Conservation (phyloP, 2,113 vertebrate genomes). For the Pionites leucogaster region DNA sequence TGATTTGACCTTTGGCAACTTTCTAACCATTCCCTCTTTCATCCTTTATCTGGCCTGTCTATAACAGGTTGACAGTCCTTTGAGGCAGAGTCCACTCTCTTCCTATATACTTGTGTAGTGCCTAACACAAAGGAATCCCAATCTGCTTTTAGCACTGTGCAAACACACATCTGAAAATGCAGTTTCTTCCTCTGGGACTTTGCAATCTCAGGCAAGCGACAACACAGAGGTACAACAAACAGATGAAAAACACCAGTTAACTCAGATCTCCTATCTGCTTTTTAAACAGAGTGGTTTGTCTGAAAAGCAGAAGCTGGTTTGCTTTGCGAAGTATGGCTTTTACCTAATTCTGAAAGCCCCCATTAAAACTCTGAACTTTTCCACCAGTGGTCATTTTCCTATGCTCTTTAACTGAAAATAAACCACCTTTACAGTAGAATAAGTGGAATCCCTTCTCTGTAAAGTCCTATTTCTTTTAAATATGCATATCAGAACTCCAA, state of each 20-base stretch:
- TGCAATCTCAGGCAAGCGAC: not conserved
- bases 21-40: constrained; percentile 32
- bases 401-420: not conserved
- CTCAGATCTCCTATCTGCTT: not conserved
- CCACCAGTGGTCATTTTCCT: not conserved
- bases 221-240: constrained; percentile 1
- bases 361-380: not conserved
- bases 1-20: constrained; percentile 41
- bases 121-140: constrained; percentile 47
- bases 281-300: not conserved
- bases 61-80: constrained; percentile 29
- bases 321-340: not conserved
- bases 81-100: constrained; percentile 9
- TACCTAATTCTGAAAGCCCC: not conserved
- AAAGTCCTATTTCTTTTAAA: not conserved
- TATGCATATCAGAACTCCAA: not conserved
- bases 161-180: constrained; percentile 28
- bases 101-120: constrained; percentile 2
- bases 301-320: not conserved
- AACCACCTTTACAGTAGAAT: not conserved
- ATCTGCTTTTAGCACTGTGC: constrained; percentile 39
- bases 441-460: not conserved
- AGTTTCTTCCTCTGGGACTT: constrained; percentile 44
- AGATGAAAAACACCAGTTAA: not conserved
- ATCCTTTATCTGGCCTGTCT: constrained; percentile 56